Evolutionary conservation across 2,888 invertebrate species (phyloP), one percentile per base, ranked within the genome.

Genomic region (Selenia dentaria): DNA sequence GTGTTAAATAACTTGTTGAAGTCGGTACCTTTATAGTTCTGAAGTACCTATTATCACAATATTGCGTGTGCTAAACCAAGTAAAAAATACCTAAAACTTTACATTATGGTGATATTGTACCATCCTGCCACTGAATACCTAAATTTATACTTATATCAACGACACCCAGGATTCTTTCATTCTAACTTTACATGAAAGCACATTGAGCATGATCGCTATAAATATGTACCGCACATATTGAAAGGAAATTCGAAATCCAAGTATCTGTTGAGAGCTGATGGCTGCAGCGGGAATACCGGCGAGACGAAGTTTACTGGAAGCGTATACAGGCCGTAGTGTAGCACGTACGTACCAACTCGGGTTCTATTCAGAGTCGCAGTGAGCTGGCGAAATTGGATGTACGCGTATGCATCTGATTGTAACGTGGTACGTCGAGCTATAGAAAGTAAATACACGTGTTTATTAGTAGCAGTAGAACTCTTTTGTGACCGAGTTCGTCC

Each of bases 371-470:
- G 49, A 56, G 61, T 44, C 62, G 55, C 70, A 68, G 70, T 62
- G 67, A 67, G 57, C 59, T 67, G 68, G 71, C 74, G 76, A 81
- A 83, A 83, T 83, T 83, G 82, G 81, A 83, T 83, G 82, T 80
- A 72, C 70, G 59, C 63, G 66, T 65, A 72, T 68, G 66, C 65
- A 59, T 59, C 37, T 34, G 18, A 13, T 31, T 18, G 6, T 67
- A 77, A 72, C 48, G 49, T 22, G 24, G 33, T 34, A 61, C 59
- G 59, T 70, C 67, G n/a, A n/a, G n/a, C n/a, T n/a, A n/a, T n/a
- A n/a, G n/a, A n/a, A n/a, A n/a, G n/a, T n/a, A n/a, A n/a, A n/a
- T n/a, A n/a, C n/a, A n/a, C n/a, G n/a, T n/a, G n/a, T n/a, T n/a
- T n/a, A n/a, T n/a, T n/a, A n/a, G n/a, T n/a, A n/a, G n/a, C n/a